Percentiles rank a stretch among this genome's conserved stretches.
Evolutionary conservation across 2,888 invertebrate genomes (phyloP).

Genomic region (Hemithea aestivaria): DNA sequence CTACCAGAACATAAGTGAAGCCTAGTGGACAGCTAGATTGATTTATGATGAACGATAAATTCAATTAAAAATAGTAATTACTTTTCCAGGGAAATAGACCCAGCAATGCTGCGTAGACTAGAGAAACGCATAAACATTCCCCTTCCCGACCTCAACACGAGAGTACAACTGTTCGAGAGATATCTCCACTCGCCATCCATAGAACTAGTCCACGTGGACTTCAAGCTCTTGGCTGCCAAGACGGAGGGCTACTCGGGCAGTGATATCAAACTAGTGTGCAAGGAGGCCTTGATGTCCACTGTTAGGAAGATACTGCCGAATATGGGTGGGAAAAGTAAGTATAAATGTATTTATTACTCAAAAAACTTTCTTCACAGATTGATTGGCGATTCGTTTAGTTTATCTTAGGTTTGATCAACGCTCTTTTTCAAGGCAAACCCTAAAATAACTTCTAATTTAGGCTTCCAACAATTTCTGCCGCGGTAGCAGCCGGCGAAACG

Average conservation of each 20-base stretch:
- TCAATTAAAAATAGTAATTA: no score
- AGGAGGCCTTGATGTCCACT: conserved; percentile 91
- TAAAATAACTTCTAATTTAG: no score
- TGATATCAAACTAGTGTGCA: conserved; percentile 91
- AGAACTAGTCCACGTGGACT: conserved; percentile 67
- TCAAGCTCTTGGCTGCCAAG: conserved; percentile 64
- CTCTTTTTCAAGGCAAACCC: no score
- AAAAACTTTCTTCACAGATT: no score
- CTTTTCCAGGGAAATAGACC: conserved; percentile 87
- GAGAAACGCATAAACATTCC: conserved; percentile 92
- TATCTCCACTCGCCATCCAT: conserved; percentile 74
- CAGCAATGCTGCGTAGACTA: conserved; percentile 90
- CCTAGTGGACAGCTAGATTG: no score
- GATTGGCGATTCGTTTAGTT: no score
- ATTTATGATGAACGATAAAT: no score
- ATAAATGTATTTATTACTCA: no score
- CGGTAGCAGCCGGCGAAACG: no score
- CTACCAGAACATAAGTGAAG: no score
- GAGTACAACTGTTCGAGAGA: conserved; percentile 84
- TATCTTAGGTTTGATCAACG: no score
- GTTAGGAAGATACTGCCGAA: conserved; percentile 81
- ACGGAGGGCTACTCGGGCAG: conserved; percentile 92
- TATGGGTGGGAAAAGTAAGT: conserved; percentile 52
- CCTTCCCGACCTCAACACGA: conserved; percentile 83
- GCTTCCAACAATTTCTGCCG: no score